phyloP scores from a whole-genome alignment of 1,140 invertebrate species.

The Leptinotarsa lineolata region DNA sequence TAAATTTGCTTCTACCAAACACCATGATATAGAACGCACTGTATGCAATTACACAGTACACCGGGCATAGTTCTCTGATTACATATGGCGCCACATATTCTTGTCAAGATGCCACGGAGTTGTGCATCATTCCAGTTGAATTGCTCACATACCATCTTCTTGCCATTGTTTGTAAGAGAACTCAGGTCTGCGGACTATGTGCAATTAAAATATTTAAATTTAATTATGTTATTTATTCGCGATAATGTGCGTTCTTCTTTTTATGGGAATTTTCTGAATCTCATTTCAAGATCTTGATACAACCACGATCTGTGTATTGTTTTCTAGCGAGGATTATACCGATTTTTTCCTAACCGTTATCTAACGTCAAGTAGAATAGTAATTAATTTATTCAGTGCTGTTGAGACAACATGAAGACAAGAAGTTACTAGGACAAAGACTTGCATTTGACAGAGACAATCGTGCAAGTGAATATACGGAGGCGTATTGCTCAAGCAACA shows the following conservation, averaged over 20 bases:
- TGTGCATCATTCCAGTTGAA: constrained; percentile 6
- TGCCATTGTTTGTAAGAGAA: constrained; percentile 8
- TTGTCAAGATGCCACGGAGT: neutral
- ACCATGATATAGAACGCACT: neutral
- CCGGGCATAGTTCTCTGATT: constrained; percentile 5
- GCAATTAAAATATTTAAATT: constrained; percentile 4
- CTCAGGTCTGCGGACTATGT: neutral
- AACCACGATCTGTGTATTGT: neutral
- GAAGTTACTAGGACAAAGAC: too few relatives aligned
- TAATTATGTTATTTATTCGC: constrained; percentile 4
- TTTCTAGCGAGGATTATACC: neutral
- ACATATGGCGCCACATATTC: constrained; percentile 5
- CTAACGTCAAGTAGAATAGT: neutral
- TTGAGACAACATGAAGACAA: neutral
- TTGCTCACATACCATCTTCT: neutral
- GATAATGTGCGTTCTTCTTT: neutral
- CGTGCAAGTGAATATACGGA: too few relatives aligned
- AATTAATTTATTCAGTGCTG: neutral
- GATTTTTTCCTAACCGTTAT: neutral
- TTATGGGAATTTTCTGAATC: neutral
- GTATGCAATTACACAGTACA: neutral
- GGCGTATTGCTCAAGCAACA: too few relatives aligned
- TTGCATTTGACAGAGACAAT: too few relatives aligned
- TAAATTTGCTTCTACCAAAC: too few relatives aligned
- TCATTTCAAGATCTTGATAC: neutral